Evolutionary conservation across 1,140 invertebrate species (phyloP), one percentile per base, ranked within the genome.

Genomic region (Pseudomyrmex cubaensis): DNA sequence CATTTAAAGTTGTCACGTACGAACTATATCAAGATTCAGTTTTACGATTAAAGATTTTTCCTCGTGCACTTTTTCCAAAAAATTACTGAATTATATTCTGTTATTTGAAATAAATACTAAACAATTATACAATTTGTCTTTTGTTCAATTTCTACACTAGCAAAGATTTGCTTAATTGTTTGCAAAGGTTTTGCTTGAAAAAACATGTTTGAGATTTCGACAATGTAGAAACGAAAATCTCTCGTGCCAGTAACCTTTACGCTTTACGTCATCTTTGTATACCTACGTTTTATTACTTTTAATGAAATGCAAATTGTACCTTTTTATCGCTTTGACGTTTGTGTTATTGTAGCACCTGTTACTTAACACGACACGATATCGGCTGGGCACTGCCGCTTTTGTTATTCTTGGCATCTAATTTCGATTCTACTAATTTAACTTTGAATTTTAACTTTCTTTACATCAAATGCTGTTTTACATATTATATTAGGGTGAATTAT

Each of bases 211-310:
- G 52, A 70, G 15, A 50, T 70, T 7, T 35, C 5, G 9, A 35
- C 13, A 35, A 3, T 20, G 8, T 57, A 50, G 46, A 35, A 15
- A 64, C 46, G 62, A 75, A 62, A 50, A 61, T 61, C 57, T 48
- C 57, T 73, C 35, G 25, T 17, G 46, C n/a, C 20, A 50, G 15
- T 75, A 50, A 62, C 10, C 2, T 52, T 62, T 50, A 2, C 20
- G 15, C 46, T 50, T 2, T 35, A n/a, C 12, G 17, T 7, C 15
- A 63, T 75, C 20, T 63, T 63, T 50, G 15, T 61, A 25, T 74
- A 61, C 9, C 4, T 74, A 61, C 20, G 61, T 62, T 62, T 62
- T 57, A 62, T 75, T 75, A 62, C 48, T 1, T 5, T 62, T 62
- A 75, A 62, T 75, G 20, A 61, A 25, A 75, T 62, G 44, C 15